Percentiles rank a stretch among this genome's conserved stretches.
phyloP scores from a whole-genome alignment of 2,888 invertebrate genomes.

The Cantharis lateralis region DNA sequence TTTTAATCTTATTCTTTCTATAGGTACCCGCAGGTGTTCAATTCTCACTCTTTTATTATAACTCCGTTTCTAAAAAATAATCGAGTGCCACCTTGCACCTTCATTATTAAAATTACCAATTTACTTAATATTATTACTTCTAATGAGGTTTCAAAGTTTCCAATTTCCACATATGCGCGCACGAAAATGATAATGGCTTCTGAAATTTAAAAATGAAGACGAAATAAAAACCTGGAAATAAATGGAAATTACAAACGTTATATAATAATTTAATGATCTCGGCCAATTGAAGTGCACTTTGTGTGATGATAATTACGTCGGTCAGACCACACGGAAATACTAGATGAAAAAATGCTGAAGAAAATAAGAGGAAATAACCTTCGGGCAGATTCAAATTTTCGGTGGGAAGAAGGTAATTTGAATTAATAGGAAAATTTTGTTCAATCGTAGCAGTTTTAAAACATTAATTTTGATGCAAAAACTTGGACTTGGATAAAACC shows the following conservation, averaged over 20 bases:
- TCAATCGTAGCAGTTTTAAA: no score
- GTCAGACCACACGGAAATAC: background rate
- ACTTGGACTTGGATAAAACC: no score
- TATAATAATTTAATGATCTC: background rate
- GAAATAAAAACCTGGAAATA: background rate
- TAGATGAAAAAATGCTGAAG: background rate
- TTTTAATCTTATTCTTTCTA: constrained; percentile 42
- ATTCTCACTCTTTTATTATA: constrained; percentile 28
- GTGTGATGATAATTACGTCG: background rate
- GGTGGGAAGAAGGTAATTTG: background rate
- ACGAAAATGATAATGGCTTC: background rate
- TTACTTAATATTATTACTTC: background rate
- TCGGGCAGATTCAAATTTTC: background rate
- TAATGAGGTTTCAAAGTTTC: background rate
- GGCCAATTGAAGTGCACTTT: background rate
- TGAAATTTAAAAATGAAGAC: background rate
- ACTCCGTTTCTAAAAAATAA: background rate
- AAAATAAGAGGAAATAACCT: background rate
- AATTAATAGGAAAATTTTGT: background rate
- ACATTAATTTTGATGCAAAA: no score
- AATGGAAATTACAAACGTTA: background rate
- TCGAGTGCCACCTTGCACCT: background rate
- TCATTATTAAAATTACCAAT: background rate
- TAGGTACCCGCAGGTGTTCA: constrained; percentile 35
- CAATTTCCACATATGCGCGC: background rate